Conservation (phyloP, 2,888 invertebrate species). For the Scaptodrosophila latifasciaeformis region DNA sequence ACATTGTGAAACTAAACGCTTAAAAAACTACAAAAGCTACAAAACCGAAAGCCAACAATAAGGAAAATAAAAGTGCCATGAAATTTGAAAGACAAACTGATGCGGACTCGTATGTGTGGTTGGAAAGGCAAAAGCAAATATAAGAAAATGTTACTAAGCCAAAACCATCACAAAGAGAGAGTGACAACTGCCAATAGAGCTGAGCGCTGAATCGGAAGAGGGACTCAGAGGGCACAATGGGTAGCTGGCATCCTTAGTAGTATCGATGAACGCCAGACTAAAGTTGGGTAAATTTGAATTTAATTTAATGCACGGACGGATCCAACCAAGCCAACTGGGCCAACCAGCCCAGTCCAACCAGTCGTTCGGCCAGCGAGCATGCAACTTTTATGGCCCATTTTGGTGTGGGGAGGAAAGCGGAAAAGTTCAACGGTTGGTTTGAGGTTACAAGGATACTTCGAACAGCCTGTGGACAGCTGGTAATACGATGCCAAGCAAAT, state of each 20-base stretch:
- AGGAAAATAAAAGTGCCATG: conserved; percentile 33
- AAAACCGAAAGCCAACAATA: conserved; percentile 19
- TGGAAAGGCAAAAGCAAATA: conserved; percentile 34
- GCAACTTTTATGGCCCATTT: conserved; percentile 56
- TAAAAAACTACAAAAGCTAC: conserved; percentile 6
- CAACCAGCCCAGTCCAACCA: background rate
- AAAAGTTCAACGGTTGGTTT: background rate
- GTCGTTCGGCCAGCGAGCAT: background rate
- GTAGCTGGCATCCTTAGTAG: conserved; percentile 15
- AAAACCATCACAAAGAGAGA: conserved; percentile 14
- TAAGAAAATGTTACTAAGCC: conserved; percentile 19
- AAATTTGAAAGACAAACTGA: conserved; percentile 45
- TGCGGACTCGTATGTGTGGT: conserved; percentile 26
- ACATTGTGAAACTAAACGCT: conserved; percentile 10
- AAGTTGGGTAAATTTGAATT: conserved; percentile 61
- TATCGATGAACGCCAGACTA: conserved; percentile 46
- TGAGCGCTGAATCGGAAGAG: conserved; percentile 10
- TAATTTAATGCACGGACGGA: conserved; percentile 68
- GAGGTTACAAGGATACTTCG: too few relatives aligned
- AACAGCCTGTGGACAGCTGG: too few relatives aligned
- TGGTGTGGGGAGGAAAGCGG: too few relatives aligned
- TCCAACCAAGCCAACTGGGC: too few relatives aligned
- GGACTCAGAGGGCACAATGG: conserved; percentile 15
- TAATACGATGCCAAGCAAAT: conserved; percentile 60
- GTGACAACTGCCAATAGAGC: conserved; percentile 44